Percentiles rank a stretch among this genome's conserved stretches.
These are phyloP conservation scores for Hemichromis elongatus DNA, from an alignment of 2,113 vertebrate species.

Conservation along the genomic window DNA sequence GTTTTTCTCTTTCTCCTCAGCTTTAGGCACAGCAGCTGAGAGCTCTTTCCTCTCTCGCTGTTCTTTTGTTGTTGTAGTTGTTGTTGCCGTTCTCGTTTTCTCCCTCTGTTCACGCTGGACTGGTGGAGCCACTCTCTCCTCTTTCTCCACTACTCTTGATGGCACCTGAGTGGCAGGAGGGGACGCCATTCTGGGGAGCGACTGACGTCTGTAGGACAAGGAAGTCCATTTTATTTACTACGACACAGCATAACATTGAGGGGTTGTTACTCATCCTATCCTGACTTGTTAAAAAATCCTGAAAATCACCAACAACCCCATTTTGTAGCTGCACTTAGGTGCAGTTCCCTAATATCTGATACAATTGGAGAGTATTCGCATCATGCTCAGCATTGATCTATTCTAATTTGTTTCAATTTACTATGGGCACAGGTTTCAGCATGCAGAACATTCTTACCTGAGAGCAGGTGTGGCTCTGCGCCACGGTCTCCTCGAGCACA, in stretches of 20 bases:
- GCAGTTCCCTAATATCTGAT: neutral
- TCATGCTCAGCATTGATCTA: neutral
- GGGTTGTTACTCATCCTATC: neutral
- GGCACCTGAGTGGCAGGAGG: slow-evolving; percentile 58
- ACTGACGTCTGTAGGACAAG: slow-evolving; percentile 56
- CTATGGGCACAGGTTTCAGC: neutral
- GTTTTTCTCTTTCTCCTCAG: slow-evolving; percentile 58
- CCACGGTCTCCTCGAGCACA: slow-evolving; percentile 87
- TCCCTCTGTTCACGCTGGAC: slow-evolving; percentile 64
- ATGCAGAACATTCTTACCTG: slow-evolving; percentile 67
- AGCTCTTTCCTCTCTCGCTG: slow-evolving; percentile 55
- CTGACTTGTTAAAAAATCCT: neutral
- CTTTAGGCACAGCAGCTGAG: slow-evolving; percentile 35
- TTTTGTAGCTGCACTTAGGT: neutral
- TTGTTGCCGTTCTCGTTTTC: slow-evolving; percentile 37
- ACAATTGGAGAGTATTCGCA: neutral
- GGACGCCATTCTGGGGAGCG: slow-evolving; percentile 63
- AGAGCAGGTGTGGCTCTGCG: slow-evolving; percentile 79
- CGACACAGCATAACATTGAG: neutral
- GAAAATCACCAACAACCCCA: neutral
- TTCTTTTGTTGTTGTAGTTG: slow-evolving; percentile 36
- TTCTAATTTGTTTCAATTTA: neutral
- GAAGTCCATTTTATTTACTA: neutral
- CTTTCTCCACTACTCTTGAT: slow-evolving; percentile 47
- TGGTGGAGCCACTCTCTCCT: slow-evolving; percentile 56